Conservation (phyloP, 64 coral and sea anemone species). For the Cladopsammia gracilis region DNA sequence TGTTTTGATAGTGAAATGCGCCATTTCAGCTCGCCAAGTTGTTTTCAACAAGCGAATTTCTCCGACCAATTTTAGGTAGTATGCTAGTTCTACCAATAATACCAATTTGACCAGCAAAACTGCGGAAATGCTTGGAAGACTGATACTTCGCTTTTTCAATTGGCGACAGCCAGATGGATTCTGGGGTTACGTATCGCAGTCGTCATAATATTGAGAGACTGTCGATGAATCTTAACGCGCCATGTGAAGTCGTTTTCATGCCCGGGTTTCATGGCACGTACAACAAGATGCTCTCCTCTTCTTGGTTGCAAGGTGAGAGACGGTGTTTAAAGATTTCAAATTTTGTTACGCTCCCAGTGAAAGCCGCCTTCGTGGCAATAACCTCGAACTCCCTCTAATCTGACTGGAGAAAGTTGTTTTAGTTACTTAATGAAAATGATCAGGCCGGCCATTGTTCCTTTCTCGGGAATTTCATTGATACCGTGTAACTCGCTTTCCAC, state of each 20-base stretch:
- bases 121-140: too few relatives aligned
- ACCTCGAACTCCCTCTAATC: not conserved
- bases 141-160: too few relatives aligned
- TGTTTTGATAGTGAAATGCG: too few relatives aligned
- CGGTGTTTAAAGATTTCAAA: not conserved
- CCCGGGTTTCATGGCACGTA: not conserved
- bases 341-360: not conserved
- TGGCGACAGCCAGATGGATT: too few relatives aligned
- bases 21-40: too few relatives aligned
- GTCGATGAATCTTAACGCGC: not conserved
- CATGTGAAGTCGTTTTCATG: not conserved
- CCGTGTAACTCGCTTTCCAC: not conserved
- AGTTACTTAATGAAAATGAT: not conserved
- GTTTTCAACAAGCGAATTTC: too few relatives aligned
- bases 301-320: not conserved
- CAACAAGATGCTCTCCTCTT: not conserved
- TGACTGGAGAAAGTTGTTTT: not conserved
- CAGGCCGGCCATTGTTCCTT: not conserved
- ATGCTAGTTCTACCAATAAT: too few relatives aligned
- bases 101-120: too few relatives aligned
- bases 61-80: too few relatives aligned
- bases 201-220: not conserved
- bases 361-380: not conserved
- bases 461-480: not conserved
- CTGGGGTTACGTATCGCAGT: not conserved